phyloP scores from a whole-genome alignment of 2,888 invertebrate species.

The Acleris holmiana region DNA sequence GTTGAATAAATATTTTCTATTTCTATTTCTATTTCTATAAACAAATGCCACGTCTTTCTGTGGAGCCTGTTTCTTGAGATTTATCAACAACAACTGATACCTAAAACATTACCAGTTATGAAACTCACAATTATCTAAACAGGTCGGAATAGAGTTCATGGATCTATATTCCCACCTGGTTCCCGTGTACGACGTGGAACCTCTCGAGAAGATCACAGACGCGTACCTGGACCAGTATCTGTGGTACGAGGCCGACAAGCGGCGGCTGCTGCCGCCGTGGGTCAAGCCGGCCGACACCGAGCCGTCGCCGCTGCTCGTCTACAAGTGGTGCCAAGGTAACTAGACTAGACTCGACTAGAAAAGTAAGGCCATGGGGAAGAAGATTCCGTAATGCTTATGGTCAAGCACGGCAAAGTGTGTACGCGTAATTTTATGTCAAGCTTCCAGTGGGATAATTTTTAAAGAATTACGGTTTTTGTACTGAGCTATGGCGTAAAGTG shows the following conservation, averaged over 20 bases:
- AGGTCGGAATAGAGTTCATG: constrained; percentile 99
- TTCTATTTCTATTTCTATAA: too few relatives aligned
- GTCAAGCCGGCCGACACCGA: constrained; percentile 99
- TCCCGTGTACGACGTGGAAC: constrained; percentile 99
- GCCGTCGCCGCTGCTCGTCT: constrained; percentile 95
- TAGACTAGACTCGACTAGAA: too few relatives aligned
- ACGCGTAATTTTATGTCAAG: too few relatives aligned
- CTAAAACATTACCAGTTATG: not conserved
- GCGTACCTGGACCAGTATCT: constrained; percentile 99
- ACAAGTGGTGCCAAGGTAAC: constrained; percentile 99
- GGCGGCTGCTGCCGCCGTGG: constrained; percentile 98
- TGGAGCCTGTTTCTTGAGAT: too few relatives aligned
- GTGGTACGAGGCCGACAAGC: constrained; percentile 99
- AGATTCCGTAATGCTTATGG: too few relatives aligned
- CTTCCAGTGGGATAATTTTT: too few relatives aligned
- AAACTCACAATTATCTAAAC: constrained; percentile 2
- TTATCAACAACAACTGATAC: not conserved
- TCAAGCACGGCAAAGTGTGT: too few relatives aligned
- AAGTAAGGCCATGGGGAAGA: too few relatives aligned
- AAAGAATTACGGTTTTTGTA: too few relatives aligned
- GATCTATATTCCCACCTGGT: constrained; percentile 99
- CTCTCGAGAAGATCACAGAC: constrained; percentile 99
- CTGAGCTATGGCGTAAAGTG: too few relatives aligned
- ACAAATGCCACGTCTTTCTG: too few relatives aligned
- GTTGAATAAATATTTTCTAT: too few relatives aligned